Evolutionary conservation across 2,888 invertebrate genomes (phyloP).

Genomic region (Ochlodes sylvanus): DNA sequence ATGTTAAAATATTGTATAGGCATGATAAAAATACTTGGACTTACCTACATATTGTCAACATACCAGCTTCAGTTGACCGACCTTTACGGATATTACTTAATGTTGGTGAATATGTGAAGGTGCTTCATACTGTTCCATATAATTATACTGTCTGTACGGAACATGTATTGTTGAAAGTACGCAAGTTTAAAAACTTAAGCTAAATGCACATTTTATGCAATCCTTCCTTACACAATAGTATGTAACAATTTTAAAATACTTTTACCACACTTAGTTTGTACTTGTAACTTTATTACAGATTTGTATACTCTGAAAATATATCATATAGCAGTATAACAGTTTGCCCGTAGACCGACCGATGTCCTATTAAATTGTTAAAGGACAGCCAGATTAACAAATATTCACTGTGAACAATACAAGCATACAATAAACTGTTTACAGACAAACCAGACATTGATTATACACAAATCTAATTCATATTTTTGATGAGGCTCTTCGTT

Average conservation of each 20-base stretch:
- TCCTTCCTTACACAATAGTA: conserved; percentile 31
- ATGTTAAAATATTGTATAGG: too few species aligned
- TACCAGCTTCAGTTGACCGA: too few species aligned
- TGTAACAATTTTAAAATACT: conserved; percentile 26
- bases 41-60: too few species aligned
- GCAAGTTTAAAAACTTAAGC: conserved; percentile 23
- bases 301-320: conserved; percentile 24
- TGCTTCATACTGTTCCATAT: conserved; percentile 14
- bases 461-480: not conserved
- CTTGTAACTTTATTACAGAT: conserved; percentile 16
- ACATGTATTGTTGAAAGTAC: conserved; percentile 13
- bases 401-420: too few species aligned
- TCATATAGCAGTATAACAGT: not conserved
- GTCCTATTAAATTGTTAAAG: not conserved
- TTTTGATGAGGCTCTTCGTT: not conserved
- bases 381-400: too few species aligned
- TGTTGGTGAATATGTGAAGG: conserved; percentile 17
- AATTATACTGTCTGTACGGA: conserved; percentile 6
- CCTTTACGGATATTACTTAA: not conserved
- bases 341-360: not conserved
- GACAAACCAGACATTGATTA: not conserved
- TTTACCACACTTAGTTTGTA: conserved; percentile 26
- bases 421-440: not conserved
- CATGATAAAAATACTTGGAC: too few species aligned
- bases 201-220: conserved; percentile 30